Percentiles rank a stretch among this genome's conserved stretches.
phyloP scores from a whole-genome alignment of 2,888 invertebrate species.

The Melanotus villosus region DNA sequence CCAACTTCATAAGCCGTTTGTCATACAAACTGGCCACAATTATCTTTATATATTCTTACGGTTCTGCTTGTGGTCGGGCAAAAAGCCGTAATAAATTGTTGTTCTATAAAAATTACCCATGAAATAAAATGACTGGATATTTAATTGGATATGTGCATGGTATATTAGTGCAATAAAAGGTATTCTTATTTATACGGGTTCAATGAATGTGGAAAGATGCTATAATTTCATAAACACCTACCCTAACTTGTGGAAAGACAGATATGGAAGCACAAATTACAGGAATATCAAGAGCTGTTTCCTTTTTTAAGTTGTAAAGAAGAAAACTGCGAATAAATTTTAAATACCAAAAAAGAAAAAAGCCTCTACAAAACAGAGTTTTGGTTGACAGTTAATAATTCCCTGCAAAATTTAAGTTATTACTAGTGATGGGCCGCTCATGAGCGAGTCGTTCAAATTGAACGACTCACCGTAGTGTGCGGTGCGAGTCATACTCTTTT shows the following conservation, averaged over 20 bases:
- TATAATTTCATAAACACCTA: neutral
- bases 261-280: conserved; percentile 3
- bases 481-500: too few species aligned
- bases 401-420: too few species aligned
- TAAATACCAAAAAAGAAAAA: too few species aligned
- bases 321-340: too few species aligned
- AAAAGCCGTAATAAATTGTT: conserved; percentile 15
- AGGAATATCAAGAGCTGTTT: neutral
- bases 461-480: too few species aligned
- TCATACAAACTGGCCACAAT: conserved; percentile 20
- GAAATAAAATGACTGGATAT: neutral
- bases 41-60: conserved; percentile 15
- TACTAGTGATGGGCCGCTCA: too few species aligned
- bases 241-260: neutral
- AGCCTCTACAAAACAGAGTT: too few species aligned
- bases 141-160: conserved; percentile 13
- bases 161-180: neutral
- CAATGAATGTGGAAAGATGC: neutral
- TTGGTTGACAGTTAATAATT: too few species aligned
- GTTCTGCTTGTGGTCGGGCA: neutral
- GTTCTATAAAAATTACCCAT: conserved; percentile 2
- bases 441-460: too few species aligned
- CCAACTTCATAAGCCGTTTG: conserved; percentile 11
- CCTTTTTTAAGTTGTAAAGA: too few species aligned
- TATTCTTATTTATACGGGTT: neutral